Base-by-base conservation (phyloP, 1,140 invertebrate genomes). In the Bathynomus jamesi region DNA sequence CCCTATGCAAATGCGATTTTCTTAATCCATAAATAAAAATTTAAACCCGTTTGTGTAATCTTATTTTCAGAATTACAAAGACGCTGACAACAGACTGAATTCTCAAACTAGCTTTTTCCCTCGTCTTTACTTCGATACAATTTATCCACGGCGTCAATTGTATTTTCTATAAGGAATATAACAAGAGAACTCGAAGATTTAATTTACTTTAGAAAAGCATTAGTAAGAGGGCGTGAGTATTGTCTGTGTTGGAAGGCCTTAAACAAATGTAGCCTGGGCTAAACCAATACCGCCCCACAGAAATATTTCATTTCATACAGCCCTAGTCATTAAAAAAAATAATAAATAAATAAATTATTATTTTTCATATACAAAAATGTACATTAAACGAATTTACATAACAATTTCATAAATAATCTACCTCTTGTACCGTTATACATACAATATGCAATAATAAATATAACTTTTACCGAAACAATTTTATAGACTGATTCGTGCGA, bases 251-350 rank as follows among this genome's bases (percentile, higher is more conserved):
- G 72, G 75, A 76, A 76, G 75, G 72, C 75, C 72, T 64, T 76
- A 71, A 76, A 76, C 75, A 76, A 76, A 76, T 76, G 69, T 74
- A 73, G 75, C 75, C 75, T 74, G 72, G 75, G 75, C 75, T 76
- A 73, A 76, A 76, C 75, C 72, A 76, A 76, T 76, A 76, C 67
- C 75, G 75, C 75, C 75, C 72, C 75, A 76, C 75, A 76, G 75
- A 73, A 69, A 28, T 28, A 64, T 61, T 61, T 5, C 31, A 27
- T 31, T 21, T 61, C 17, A 27, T 64, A 27, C 62, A n/a, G 62
- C 28, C 62, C 25, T 29, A 69, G 67, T 29, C 67, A 69, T 61
- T 60, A 60, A 61, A 69, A 61, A 61, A 53, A 61, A 53, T 11
- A 30, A 61, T 61, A 69, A 46, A 31, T 69, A 68, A 69, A 53